Percentiles rank a stretch among this genome's conserved stretches.
Evolutionary conservation across 2,797 vertebrate genomes (phyloP).

Genomic region (Phataginus tricuspis): DNA sequence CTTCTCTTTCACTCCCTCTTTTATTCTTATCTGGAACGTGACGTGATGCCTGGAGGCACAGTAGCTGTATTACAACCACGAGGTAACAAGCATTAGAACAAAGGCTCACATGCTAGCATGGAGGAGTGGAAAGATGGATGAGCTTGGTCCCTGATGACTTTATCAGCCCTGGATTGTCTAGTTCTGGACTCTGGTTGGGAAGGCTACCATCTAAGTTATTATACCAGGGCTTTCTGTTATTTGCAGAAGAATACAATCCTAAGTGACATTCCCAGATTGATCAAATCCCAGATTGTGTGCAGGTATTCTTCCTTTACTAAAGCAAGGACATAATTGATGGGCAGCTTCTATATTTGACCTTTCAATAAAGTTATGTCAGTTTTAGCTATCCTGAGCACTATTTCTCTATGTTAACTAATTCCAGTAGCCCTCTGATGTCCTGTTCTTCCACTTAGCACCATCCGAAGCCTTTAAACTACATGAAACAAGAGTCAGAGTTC

Average conservation of each 20-base stretch:
- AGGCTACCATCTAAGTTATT: background rate
- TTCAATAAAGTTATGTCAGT: background rate
- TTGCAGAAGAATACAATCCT: background rate
- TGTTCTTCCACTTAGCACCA: background rate
- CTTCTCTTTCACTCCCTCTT: background rate
- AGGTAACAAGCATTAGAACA: background rate
- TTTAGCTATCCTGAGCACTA: background rate
- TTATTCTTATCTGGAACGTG: background rate
- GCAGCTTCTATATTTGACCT: background rate
- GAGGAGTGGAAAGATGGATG: background rate
- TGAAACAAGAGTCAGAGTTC: background rate
- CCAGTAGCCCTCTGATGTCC: background rate
- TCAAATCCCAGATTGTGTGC: background rate
- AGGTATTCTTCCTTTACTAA: constrained; percentile 7
- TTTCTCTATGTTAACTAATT: background rate
- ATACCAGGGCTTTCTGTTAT: background rate
- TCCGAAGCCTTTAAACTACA: background rate
- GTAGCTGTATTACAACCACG: background rate
- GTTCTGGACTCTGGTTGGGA: background rate
- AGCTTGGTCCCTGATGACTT: background rate
- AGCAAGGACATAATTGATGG: background rate
- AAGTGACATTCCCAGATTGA: background rate
- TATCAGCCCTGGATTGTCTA: background rate
- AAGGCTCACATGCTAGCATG: background rate
- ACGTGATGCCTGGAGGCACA: background rate